Evolutionary conservation across 2,888 invertebrate species (phyloP).

Genomic region (Netelia virgata): DNA sequence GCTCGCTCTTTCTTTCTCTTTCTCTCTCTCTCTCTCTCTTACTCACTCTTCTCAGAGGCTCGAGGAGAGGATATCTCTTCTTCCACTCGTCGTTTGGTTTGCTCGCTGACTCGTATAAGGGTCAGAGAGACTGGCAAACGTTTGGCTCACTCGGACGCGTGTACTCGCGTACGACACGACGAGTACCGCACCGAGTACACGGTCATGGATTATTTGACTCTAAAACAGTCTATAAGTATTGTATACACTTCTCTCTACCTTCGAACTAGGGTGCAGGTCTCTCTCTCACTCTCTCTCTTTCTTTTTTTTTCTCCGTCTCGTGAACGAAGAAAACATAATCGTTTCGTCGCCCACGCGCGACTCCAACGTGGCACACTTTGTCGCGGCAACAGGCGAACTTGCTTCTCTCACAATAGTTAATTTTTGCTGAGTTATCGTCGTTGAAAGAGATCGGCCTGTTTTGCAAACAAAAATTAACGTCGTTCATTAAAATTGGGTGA

Average conservation of each 20-base stretch:
- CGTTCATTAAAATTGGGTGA: neutral
- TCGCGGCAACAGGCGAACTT: conserved; percentile 39
- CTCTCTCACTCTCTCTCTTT: conserved; percentile 3
- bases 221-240: neutral
- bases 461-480: conserved; percentile 17
- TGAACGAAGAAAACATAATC: conserved; percentile 46
- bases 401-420: conserved; percentile 21
- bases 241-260: conserved; percentile 12
- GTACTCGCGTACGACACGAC: neutral
- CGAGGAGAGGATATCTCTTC: conserved; percentile 53
- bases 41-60: conserved; percentile 33
- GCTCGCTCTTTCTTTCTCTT: conserved; percentile 46
- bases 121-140: conserved; percentile 21
- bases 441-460: conserved; percentile 8
- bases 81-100: conserved; percentile 60
- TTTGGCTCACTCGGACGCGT: conserved; percentile 9
- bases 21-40: conserved; percentile 57
- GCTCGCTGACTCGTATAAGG: conserved; percentile 32
- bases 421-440: conserved; percentile 29
- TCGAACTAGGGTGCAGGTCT: conserved; percentile 52
- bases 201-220: conserved; percentile 65
- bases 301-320: conserved; percentile 18
- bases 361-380: conserved; percentile 63
- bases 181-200: conserved; percentile 39
- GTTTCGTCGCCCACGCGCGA: conserved; percentile 60